Base-by-base conservation (phyloP, 2,888 invertebrate species). In the Choreutis nemorana region DNA sequence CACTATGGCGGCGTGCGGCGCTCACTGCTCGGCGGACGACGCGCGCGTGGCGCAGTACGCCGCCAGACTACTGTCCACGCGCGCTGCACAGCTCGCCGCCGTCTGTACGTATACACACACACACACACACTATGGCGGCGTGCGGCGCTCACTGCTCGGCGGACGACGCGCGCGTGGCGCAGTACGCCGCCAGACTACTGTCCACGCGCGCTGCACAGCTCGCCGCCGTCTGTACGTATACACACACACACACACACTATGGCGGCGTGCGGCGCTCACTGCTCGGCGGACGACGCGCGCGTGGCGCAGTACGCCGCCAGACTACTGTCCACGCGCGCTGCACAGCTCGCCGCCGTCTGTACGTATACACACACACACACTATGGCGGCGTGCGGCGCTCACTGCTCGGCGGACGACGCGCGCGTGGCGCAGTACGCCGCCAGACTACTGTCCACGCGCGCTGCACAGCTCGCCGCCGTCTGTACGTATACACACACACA, bases 161-260 rank as follows among this genome's bases (percentile, higher is more conserved):
- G 20, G 81, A 83, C 26, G 90, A 90, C 56, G 71, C 87, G 10
- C 70, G 63, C 6, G 80, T 88, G 8, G 81, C 88, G 30, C 83
- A 87, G 52, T 82, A 88, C 51, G 83, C 86, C 10, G 85, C 87
- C 37, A 81, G 83, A 26, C 59, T 89, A 28, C 77, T 88, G 30
- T 87, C 89, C 18, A 82, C 84, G 50, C 77, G 91, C 32, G 89
- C 89, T 3, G 89, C 90, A 28, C 83, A 87, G 37, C 81, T 91
- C 10, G 83, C 89, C 15, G 84, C 89, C 1, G 82, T 85, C 27
- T 87, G 89, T 86, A 59, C 82, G 86, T 81, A 37, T 21, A n/a
- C n/a, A n/a, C n/a, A n/a, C n/a, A n/a, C n/a, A n/a, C n/a, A n/a
- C n/a, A n/a, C n/a, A n/a, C n/a, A n/a, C n/a, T n/a, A n/a, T n/a